Conservation (phyloP, 2,113 vertebrate genomes). For the Gulo gulo region DNA sequence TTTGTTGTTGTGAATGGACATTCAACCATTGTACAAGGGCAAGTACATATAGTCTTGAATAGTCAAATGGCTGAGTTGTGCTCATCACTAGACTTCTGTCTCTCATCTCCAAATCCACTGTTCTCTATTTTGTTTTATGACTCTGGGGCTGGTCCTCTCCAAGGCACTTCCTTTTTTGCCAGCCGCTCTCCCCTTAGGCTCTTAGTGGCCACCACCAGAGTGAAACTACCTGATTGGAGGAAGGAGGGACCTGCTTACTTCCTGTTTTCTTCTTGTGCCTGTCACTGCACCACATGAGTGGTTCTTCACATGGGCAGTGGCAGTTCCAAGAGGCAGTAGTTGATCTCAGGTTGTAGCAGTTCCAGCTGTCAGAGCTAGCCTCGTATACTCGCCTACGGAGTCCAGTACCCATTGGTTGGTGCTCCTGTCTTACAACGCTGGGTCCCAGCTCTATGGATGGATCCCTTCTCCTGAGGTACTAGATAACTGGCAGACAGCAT, state of each 20-base stretch:
- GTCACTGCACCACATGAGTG: neutral
- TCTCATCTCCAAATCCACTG: neutral
- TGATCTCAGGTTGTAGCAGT: neutral
- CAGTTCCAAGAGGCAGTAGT: neutral
- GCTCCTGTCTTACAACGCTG: neutral
- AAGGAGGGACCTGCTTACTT: neutral
- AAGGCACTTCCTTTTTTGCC: neutral
- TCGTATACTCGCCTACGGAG: neutral
- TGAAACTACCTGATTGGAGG: neutral
- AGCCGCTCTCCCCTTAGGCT: neutral
- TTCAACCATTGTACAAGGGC: neutral
- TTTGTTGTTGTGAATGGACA: neutral
- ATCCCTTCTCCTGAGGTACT: neutral
- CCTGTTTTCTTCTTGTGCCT: neutral
- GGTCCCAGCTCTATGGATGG: neutral
- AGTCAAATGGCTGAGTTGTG: neutral
- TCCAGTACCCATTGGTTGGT: neutral
- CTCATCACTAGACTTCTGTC: neutral
- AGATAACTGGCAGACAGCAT: neutral
- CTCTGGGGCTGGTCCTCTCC: neutral
- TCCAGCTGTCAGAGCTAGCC: neutral
- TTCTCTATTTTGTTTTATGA: neutral
- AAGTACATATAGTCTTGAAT: neutral
- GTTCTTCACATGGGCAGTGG: neutral
- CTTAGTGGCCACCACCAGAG: neutral